A percentile compares a stretch with the other conserved stretches of the same genome.
Conservation (phyloP, 2,888 invertebrate species). For the Drosophila anceps region DNA sequence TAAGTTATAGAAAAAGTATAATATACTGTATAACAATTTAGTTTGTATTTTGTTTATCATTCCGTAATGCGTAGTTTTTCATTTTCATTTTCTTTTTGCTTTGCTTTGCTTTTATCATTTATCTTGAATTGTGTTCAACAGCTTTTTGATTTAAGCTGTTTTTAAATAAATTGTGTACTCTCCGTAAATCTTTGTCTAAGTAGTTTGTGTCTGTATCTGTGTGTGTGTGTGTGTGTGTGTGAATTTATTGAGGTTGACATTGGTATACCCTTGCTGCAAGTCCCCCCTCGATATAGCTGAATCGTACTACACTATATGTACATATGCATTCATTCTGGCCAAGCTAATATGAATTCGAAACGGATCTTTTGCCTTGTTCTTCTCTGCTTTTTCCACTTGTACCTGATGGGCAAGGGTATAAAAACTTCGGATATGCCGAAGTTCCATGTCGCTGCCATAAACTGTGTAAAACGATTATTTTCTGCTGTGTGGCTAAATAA, state of each 20-base stretch:
- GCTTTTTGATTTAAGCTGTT: conserved; percentile 43
- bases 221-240: conserved; percentile 35
- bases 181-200: conserved; percentile 39
- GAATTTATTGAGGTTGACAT: conserved; percentile 19
- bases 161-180: conserved; percentile 46
- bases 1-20: conserved; percentile 85
- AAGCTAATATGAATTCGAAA: neutral
- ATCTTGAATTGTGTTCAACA: conserved; percentile 49
- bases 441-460: conserved; percentile 11
- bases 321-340: conserved; percentile 21
- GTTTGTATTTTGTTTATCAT: conserved; percentile 58
- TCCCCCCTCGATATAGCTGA: neutral
- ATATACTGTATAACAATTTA: conserved; percentile 85
- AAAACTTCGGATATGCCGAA: conserved; percentile 21
- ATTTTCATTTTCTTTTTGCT: conserved; percentile 12
- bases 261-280: conserved; percentile 31
- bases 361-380: neutral
- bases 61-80: conserved; percentile 53
- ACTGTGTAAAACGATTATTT: conserved; percentile 29
- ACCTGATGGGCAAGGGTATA: conserved; percentile 24
- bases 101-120: conserved; percentile 37
- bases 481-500: conserved; percentile 55
- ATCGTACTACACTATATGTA: conserved; percentile 30
- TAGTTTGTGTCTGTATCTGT: conserved; percentile 39
- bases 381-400: neutral